Evolutionary conservation across 2,797 vertebrate species (phyloP), one percentile per base, ranked within the genome.

Genomic region (Hapalemur alaotrensis): DNA sequence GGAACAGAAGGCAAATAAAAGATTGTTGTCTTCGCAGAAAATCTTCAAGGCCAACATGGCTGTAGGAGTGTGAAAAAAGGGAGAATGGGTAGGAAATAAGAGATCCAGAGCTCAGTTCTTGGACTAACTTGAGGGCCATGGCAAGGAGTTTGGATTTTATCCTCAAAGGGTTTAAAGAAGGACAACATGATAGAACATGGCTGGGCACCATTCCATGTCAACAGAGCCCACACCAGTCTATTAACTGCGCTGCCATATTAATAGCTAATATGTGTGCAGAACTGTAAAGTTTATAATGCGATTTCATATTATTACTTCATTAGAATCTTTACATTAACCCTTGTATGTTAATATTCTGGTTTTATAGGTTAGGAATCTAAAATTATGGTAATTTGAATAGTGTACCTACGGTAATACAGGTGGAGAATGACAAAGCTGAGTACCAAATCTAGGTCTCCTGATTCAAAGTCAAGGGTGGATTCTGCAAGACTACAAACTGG

Each of bases 101-200:
- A 23, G 7, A 32, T 30, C 4, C 32, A n/a, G 32, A 7, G 0
- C 28, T 80, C 17, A 20, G 23, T 50, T 80, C 38, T 17, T 52
- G 11, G 30, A 82, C 22, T 28, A 50, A 25, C 12, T 28, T 57
- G 6, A 69, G 4, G 25, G 17, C 14, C 6, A 30, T 2, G 3
- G 4, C 15, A 52, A 63, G 18, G 4, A 32, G 17, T 18, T 87
- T 83, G 35, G 2, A 48, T 57, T 48, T 30, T 43, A 46, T 61
- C 43, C 13, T 61, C 18, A 4, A 54, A 52, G 14, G 9, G 6
- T 35, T 43, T 70, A 35, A 38, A 63, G 65, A 73, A 50, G 3
- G 43, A 5, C 10, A 5, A n/a, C 14, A 63, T 46, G 38, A 25
- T 11, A 1, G 23, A 59, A 76, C 4, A 35, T 0, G 4, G 2